Percentiles rank a stretch among this genome's conserved stretches.
Conservation (phyloP, 2,888 invertebrate species). For the Dichetophora obliterata region DNA sequence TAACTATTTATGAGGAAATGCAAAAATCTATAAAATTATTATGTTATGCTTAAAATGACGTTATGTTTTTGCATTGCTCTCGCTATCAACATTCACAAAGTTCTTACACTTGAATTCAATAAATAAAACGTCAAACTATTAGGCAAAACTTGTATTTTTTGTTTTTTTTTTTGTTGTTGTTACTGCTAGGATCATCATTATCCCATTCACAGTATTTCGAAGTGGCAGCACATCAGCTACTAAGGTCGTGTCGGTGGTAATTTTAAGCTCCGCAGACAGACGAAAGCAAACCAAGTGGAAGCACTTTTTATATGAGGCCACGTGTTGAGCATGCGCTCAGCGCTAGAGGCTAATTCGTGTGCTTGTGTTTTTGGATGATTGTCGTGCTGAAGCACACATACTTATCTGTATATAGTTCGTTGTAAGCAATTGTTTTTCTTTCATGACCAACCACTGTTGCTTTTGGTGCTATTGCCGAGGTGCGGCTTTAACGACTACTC, state of each 20-base stretch:
- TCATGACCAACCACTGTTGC: not conserved
- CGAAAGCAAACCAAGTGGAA: not conserved
- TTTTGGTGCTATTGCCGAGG: not conserved
- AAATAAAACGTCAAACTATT: conserved; percentile 54
- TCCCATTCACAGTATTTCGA: conserved; percentile 36
- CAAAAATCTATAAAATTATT: too few relatives aligned
- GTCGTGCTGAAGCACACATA: conserved; percentile 2
- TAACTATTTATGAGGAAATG: too few relatives aligned
- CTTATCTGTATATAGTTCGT: not conserved
- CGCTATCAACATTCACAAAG: not conserved
- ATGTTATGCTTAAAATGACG: too few relatives aligned
- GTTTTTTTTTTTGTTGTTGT: conserved; percentile 4
- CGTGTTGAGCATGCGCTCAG: conserved; percentile 66
- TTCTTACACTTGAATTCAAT: conserved; percentile 38
- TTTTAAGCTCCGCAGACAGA: too few relatives aligned
- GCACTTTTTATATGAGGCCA: conserved; percentile 52
- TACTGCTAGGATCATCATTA: conserved; percentile 43
- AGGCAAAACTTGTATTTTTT: conserved; percentile 49
- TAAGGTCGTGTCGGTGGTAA: not conserved
- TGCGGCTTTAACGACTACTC: not conserved
- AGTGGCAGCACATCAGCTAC: not conserved
- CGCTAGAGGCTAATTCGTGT: not conserved
- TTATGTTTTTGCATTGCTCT: not conserved
- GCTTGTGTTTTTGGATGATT: not conserved
- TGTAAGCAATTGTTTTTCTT: conserved; percentile 6